Evolutionary conservation across 1,140 invertebrate species (phyloP).

Genomic region (Drosophila mojavensis): DNA sequence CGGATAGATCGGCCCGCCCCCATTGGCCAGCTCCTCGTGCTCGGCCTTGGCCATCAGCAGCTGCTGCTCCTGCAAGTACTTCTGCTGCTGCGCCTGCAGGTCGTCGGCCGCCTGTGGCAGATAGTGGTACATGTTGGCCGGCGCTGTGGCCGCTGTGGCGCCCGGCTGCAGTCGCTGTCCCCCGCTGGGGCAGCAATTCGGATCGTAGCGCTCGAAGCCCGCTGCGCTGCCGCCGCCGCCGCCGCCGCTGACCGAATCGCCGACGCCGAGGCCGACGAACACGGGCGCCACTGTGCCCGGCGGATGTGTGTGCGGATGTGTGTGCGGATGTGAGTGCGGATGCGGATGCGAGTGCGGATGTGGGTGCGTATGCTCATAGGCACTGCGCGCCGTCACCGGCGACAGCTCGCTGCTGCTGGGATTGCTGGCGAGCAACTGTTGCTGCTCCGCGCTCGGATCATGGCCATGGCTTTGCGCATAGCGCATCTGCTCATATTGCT

Average conservation of each 20-base stretch:
- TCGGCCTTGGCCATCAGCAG: slow-evolving; percentile 88
- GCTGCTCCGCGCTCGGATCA: slow-evolving; percentile 71
- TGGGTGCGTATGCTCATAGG: slow-evolving; percentile 62
- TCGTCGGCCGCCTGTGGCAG: slow-evolving; percentile 84
- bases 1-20: slow-evolving; percentile 89
- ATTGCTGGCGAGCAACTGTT: slow-evolving; percentile 57
- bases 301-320: slow-evolving; percentile 74
- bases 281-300: slow-evolving; percentile 82
- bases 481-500: slow-evolving; percentile 79
- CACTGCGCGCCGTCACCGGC: slow-evolving; percentile 62
- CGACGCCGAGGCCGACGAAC: slow-evolving; percentile 21
- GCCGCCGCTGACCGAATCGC: slow-evolving; percentile 2
- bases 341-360: slow-evolving; percentile 50
- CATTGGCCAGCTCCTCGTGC: slow-evolving; percentile 85
- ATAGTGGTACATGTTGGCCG: slow-evolving; percentile 86
- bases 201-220: slow-evolving; percentile 91
- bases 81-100: slow-evolving; percentile 85
- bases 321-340: slow-evolving; percentile 83
- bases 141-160: slow-evolving; percentile 37
- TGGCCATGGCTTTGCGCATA: slow-evolving; percentile 63
- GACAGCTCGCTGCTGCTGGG: slow-evolving; percentile 65
- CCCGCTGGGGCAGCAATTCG: slow-evolving; percentile 83
- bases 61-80: slow-evolving; percentile 88
- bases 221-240: slow-evolving; percentile 83
- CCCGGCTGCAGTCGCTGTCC: slow-evolving; percentile 63